Percentiles rank a stretch among this genome's conserved stretches.
These are phyloP conservation scores for Alethe castanea DNA, from an alignment of 2,113 vertebrate genomes.

Conservation along the genomic window DNA sequence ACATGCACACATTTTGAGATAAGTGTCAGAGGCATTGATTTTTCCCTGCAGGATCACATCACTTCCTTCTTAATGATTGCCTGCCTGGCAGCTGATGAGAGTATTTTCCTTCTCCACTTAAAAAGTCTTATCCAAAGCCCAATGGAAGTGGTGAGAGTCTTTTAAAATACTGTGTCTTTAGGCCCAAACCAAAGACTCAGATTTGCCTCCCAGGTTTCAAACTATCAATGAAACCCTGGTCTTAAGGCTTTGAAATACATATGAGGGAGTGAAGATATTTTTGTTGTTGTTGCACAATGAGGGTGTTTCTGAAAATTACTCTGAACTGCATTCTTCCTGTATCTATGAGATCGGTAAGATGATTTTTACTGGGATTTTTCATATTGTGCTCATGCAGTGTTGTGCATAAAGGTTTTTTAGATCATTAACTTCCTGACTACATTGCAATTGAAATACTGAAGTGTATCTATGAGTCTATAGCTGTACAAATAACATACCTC, in stretches of 20 bases:
- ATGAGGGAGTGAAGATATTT: neutral
- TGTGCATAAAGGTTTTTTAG: neutral
- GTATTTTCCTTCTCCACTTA: neutral
- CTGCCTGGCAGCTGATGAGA: neutral
- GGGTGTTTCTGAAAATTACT: neutral
- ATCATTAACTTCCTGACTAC: neutral
- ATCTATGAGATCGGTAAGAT: neutral
- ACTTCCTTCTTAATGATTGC: slow-evolving; percentile 15
- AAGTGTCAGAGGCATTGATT: slow-evolving; percentile 22
- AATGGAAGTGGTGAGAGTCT: neutral
- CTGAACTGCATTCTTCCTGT: neutral
- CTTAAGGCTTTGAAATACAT: neutral
- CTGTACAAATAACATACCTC: neutral
- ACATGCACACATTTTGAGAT: neutral
- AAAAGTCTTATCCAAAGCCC: neutral
- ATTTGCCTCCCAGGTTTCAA: neutral
- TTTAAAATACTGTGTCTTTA: neutral
- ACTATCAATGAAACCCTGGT: neutral
- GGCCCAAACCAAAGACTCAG: neutral
- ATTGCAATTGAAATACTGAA: neutral
- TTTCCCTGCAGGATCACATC: neutral
- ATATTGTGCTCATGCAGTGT: neutral
- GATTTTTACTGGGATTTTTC: neutral
- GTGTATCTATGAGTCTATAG: neutral
- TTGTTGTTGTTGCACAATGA: neutral